phyloP scores from a whole-genome alignment of 2,797 vertebrate species.

The Chrysocyon brachyurus region DNA sequence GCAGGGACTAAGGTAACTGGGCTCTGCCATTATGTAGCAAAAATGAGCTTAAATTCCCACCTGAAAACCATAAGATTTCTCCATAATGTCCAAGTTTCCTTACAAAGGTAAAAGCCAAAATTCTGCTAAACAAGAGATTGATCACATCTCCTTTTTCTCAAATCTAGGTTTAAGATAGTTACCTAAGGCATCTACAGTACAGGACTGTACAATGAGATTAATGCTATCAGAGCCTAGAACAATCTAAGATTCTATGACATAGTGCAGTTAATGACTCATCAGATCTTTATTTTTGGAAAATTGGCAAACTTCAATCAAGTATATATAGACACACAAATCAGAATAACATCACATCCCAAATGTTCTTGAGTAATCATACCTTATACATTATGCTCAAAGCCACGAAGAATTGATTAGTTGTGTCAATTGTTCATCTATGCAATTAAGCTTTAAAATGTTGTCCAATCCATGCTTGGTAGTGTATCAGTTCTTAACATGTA shows the following conservation, averaged over 20 bases:
- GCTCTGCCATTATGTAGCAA: background rate
- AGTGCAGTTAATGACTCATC: background rate
- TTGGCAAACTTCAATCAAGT: background rate
- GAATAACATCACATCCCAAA: background rate
- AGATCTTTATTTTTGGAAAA: constrained; percentile 25
- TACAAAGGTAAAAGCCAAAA: background rate
- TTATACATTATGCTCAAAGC: background rate
- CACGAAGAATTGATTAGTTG: background rate
- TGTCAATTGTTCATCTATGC: background rate
- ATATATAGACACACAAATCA: background rate
- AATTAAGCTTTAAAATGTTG: background rate
- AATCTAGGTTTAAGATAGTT: background rate
- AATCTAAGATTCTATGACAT: background rate
- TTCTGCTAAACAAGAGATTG: background rate
- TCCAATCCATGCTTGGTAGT: background rate
- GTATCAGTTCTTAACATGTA: background rate
- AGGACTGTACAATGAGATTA: background rate
- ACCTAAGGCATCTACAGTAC: background rate
- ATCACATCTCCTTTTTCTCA: background rate
- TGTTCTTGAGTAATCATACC: background rate
- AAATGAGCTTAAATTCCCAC: background rate
- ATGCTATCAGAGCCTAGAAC: background rate
- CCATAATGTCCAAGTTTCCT: background rate
- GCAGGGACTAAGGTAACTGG: background rate
- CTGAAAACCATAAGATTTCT: background rate